A percentile compares a stretch with the other conserved stretches of the same genome.
Conservation (phyloP, 2,888 invertebrate genomes). For the Standfussiana lucernea region DNA sequence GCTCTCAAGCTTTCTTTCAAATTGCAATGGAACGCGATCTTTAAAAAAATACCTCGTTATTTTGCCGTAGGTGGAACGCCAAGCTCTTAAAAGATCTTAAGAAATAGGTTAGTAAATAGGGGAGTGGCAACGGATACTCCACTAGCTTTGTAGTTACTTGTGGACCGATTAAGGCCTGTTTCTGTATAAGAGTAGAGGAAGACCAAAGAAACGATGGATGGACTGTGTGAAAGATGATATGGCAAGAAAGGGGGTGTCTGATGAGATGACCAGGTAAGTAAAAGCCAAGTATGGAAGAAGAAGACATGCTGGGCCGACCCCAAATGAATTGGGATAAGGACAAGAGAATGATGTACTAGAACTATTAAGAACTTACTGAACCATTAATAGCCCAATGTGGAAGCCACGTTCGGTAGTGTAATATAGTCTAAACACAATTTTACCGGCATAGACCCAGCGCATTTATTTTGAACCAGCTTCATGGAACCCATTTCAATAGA, state of each 20-base stretch:
- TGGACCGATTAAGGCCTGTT: slow-evolving; percentile 43
- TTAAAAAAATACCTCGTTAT: slow-evolving; percentile 27
- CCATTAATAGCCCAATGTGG: slow-evolving; percentile 5
- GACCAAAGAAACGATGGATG: no score
- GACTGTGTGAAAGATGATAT: no score
- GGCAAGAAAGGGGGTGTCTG: no score
- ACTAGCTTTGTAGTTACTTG: slow-evolving; percentile 44
- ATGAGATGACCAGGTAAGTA: no score
- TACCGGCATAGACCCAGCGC: background rate
- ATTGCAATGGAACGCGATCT: slow-evolving; percentile 38
- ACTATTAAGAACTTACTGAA: background rate
- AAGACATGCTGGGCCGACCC: no score
- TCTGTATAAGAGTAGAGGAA: no score
- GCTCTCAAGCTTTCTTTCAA: slow-evolving; percentile 28
- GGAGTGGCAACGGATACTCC: slow-evolving; percentile 30
- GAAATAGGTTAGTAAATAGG: slow-evolving; percentile 66
- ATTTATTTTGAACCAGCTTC: slow-evolving; percentile 14
- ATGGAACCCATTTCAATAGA: background rate
- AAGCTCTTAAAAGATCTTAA: slow-evolving; percentile 56
- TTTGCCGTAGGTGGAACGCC: slow-evolving; percentile 36
- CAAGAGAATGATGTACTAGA: no score
- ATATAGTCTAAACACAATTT: slow-evolving; percentile 7
- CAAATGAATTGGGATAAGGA: no score
- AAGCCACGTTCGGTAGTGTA: slow-evolving; percentile 14
- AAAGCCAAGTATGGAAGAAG: no score